These are phyloP conservation scores for Percina caprodes DNA, from an alignment of 2,113 vertebrate genomes.

Conservation along the genomic window DNA sequence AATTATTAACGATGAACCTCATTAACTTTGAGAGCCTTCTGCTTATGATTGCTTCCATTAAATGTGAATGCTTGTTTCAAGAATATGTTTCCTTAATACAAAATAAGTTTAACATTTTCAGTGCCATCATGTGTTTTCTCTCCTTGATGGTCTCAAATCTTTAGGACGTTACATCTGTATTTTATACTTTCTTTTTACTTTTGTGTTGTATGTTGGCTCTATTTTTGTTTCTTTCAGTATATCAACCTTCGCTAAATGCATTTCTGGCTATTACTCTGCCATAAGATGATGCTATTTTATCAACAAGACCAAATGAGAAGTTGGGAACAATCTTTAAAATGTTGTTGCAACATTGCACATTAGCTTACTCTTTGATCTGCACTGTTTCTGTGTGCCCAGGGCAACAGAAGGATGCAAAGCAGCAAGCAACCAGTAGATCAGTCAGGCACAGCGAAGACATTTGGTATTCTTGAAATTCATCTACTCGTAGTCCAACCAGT, in stretches of 20 bases:
- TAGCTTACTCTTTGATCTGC: constrained; percentile 57
- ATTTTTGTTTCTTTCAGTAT: background rate
- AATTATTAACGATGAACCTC: constrained; percentile 75
- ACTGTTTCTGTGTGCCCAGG: constrained; percentile 54
- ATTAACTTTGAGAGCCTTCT: constrained; percentile 67
- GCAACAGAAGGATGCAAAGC: constrained; percentile 58
- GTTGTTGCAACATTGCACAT: constrained; percentile 60
- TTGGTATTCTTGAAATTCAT: constrained; percentile 61
- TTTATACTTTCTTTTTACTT: constrained; percentile 19
- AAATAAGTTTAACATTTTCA: constrained; percentile 20
- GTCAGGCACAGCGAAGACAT: constrained; percentile 48
- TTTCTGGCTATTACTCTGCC: constrained; percentile 35
- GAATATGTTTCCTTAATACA: constrained; percentile 34
- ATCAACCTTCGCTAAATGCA: constrained; percentile 5
- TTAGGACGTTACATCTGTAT: background rate
- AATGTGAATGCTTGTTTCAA: constrained; percentile 51
- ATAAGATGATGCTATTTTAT: constrained; percentile 33
- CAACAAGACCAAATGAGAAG: constrained; percentile 50
- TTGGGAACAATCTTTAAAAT: constrained; percentile 65
- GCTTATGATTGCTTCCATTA: constrained; percentile 55
- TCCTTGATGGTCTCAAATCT: constrained; percentile 11
- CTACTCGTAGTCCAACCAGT: constrained; percentile 36
- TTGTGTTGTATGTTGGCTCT: background rate
- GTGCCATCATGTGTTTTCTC: constrained; percentile 6
- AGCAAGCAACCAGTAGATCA: constrained; percentile 56